Conservation (phyloP, 1,140 invertebrate genomes). For the Caerostris extrusa region DNA sequence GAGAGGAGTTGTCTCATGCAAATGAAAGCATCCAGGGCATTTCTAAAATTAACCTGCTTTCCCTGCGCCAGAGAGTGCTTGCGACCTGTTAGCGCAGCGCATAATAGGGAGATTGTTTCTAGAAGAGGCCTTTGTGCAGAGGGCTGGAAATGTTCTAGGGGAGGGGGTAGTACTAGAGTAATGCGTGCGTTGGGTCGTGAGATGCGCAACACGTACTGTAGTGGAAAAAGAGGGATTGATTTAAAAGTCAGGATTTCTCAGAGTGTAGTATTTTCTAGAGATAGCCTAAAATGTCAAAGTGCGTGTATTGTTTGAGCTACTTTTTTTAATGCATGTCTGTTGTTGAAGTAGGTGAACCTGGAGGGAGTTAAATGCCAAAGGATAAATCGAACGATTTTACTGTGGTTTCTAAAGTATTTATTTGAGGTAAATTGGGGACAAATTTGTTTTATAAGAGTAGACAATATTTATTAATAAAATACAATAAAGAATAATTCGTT, state of each 20-base stretch:
- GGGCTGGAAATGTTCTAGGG: conserved; percentile 4
- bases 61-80: background rate
- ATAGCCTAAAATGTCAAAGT: background rate
- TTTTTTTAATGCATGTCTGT: background rate
- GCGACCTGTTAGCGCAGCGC: conserved; percentile 12
- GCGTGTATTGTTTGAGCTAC: background rate
- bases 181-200: background rate
- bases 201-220: background rate
- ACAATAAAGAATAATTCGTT: no score
- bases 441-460: no score
- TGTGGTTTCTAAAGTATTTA: no score
- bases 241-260: background rate
- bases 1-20: background rate
- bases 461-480: no score
- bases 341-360: background rate
- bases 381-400: background rate
- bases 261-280: background rate
- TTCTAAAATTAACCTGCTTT: conserved; percentile 45
- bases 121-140: background rate
- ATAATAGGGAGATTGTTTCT: conserved; percentile 39
- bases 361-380: background rate
- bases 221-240: background rate
- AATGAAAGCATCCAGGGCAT: conserved; percentile 26
- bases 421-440: no score
- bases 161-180: background rate